Evolutionary conservation across 2,888 invertebrate genomes (phyloP).

Genomic region (Scotopteryx bipunctaria): DNA sequence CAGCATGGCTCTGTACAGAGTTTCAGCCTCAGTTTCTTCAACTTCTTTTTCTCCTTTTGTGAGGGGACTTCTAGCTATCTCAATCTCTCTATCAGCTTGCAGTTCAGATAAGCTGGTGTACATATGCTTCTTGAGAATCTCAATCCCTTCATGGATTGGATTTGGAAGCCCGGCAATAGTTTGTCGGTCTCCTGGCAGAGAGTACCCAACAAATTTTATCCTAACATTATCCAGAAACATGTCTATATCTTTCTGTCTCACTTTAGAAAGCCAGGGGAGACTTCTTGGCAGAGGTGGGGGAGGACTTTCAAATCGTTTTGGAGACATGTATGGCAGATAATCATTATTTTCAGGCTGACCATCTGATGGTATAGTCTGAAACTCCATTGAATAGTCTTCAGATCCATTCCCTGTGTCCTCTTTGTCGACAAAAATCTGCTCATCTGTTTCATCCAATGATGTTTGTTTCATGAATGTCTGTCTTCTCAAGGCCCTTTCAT

Average conservation of each 20-base stretch:
- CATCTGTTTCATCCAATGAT: constrained; percentile 91
- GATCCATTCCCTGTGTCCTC: constrained; percentile 85
- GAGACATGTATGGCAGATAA: constrained; percentile 72
- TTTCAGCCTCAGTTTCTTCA: constrained; percentile 92
- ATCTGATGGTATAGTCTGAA: constrained; percentile 78
- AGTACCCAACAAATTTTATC: constrained; percentile 98
- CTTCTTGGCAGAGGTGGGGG: constrained; percentile 82
- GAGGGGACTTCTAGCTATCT: constrained; percentile 95
- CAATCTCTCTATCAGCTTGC: constrained; percentile 95
- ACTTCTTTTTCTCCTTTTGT: constrained; percentile 92
- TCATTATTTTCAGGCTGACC: constrained; percentile 66
- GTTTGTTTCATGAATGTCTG: constrained; percentile 95
- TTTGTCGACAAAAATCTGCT: constrained; percentile 88
- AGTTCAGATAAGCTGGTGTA: constrained; percentile 96
- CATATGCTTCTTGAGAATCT: constrained; percentile 95
- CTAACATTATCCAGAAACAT: constrained; percentile 95
- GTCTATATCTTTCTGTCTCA: constrained; percentile 96
- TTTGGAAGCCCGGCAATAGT: constrained; percentile 97
- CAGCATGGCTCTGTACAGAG: constrained; percentile 96
- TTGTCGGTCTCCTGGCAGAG: constrained; percentile 92
- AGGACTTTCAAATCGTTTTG: constrained; percentile 74
- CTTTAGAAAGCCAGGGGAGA: constrained; percentile 98
- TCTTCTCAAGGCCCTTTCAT: constrained; percentile 87
- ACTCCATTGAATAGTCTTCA: constrained; percentile 85
- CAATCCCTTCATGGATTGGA: constrained; percentile 98